Base-by-base conservation (phyloP, 35 echinoderm and acorn worm species). In the Anneissia japonica region DNA sequence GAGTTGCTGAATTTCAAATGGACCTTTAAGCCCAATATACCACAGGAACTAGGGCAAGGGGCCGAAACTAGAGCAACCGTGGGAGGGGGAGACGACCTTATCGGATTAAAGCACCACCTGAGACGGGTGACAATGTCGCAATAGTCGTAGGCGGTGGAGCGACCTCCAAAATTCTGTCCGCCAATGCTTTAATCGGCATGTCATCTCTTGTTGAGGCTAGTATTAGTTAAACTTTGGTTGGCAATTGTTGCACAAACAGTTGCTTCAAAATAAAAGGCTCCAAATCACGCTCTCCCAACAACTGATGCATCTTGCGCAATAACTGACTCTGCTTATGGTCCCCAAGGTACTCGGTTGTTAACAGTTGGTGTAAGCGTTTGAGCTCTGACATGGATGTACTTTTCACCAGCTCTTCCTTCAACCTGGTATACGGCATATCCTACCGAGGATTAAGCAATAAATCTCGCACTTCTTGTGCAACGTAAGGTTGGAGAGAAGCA, bases 211-310 rank as follows among this genome's bases (percentile, higher is more conserved):
- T 73, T 33, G 7, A 74, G 29, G 35, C 73, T 31, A 37, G 73
- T 4, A 90, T 90, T 14, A 84, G 36, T 77, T 90, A 81, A 29
- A 76, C 88, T 77, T 90, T 84, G 19, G 33, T 75, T 45, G 88
- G 88, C 31, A 90, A 72, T 14, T 73, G 88, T 14, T 33, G 84
- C 72, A 2, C 4, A 43, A 90, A 90, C 30, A 90, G 41, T 30
- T 84, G 81, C 39, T 46, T 83, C 17, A 90, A 32, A 77, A 84
- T 90, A 41, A 21, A 76, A 14, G 84, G 40, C 21, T 90, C 88
- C 43, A 90, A 84, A 0, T 39, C n/a, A 9, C 36, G 43, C 32
- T 84, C 81, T 28, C 88, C 89, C 16, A 91, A 23, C 19, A 91
- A 29, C 36, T 90, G 88, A 35, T 46, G 33, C 88, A 90, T 90